These are phyloP conservation scores for Procambarus clarkii DNA, from an alignment of 1,140 invertebrate species.

Conservation along the genomic window DNA sequence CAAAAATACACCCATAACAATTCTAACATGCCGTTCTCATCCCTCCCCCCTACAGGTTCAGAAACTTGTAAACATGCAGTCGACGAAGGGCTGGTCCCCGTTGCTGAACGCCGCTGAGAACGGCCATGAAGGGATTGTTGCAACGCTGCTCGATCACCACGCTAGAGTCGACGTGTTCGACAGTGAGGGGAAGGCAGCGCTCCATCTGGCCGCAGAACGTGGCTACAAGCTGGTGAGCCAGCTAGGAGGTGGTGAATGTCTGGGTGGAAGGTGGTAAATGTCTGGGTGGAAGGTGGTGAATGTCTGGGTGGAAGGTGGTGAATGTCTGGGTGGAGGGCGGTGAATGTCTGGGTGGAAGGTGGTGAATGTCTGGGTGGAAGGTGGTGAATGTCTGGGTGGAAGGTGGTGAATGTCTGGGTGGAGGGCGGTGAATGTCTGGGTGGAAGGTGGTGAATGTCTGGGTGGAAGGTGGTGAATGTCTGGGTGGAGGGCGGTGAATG, in stretches of 20 bases:
- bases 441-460: constrained; percentile 77
- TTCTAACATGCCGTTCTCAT: no score
- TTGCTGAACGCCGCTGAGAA: constrained; percentile 89
- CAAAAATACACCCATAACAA: no score
- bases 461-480: neutral
- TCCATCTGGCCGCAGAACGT: constrained; percentile 96
- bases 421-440: constrained; percentile 77
- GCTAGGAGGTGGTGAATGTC: neutral
- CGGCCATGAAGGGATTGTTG: constrained; percentile 80
- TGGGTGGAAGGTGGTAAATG: neutral
- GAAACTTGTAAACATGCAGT: constrained; percentile 94
- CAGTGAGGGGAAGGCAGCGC: constrained; percentile 93
- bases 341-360: constrained; percentile 81
- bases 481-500: neutral
- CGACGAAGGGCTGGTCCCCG: constrained; percentile 95
- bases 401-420: neutral
- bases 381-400: neutral
- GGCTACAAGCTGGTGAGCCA: constrained; percentile 81
- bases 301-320: neutral
- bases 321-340: neutral
- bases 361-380: constrained; percentile 29
- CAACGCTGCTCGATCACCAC: constrained; percentile 79
- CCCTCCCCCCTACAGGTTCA: constrained; percentile 82
- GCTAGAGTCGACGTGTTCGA: constrained; percentile 97
- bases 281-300: neutral